Percentiles rank a stretch among this genome's conserved stretches.
Evolutionary conservation across 30 jellyfish, hydroid and myxozoan species (phyloP).

Genomic region (Turritopsis dohrnii): DNA sequence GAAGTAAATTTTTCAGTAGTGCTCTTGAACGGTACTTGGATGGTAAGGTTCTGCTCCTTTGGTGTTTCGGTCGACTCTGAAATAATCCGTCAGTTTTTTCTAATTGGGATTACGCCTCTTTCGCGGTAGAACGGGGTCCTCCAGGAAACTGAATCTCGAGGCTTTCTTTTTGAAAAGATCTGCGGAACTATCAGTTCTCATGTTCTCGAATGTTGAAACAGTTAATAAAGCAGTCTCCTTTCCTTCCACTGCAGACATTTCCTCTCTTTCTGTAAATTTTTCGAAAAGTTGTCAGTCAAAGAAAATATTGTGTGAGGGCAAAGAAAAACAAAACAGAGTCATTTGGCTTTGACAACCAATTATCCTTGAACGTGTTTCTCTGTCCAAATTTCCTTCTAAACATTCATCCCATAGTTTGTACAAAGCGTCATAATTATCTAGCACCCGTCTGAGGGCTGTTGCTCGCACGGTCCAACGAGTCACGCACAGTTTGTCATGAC

Average conservation of each 20-base stretch:
- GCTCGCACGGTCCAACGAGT: constrained; percentile 34
- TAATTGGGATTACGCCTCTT: too few relatives aligned
- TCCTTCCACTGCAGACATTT: background rate
- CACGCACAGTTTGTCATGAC: background rate
- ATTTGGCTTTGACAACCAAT: constrained; percentile 31
- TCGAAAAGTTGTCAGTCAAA: background rate
- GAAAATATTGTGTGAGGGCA: constrained; percentile 12
- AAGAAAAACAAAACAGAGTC: constrained; percentile 12
- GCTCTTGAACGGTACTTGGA: too few relatives aligned
- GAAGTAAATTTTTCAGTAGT: too few relatives aligned
- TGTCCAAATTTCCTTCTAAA: constrained; percentile 23
- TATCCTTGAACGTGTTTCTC: constrained; percentile 26
- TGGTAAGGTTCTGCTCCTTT: too few relatives aligned
- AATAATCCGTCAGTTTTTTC: too few relatives aligned
- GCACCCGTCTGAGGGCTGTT: constrained; percentile 21
- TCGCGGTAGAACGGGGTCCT: too few relatives aligned
- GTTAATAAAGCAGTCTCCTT: background rate
- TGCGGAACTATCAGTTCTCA: too few relatives aligned
- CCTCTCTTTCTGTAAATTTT: background rate
- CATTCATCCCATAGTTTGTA: constrained; percentile 26
- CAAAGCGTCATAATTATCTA: constrained; percentile 17
- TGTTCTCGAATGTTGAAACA: background rate
- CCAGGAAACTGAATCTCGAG: too few relatives aligned
- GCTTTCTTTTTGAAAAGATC: too few relatives aligned
- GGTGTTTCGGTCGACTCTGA: too few relatives aligned